phyloP scores from a whole-genome alignment of 2,888 invertebrate species.

The Ophioninae sp. region DNA sequence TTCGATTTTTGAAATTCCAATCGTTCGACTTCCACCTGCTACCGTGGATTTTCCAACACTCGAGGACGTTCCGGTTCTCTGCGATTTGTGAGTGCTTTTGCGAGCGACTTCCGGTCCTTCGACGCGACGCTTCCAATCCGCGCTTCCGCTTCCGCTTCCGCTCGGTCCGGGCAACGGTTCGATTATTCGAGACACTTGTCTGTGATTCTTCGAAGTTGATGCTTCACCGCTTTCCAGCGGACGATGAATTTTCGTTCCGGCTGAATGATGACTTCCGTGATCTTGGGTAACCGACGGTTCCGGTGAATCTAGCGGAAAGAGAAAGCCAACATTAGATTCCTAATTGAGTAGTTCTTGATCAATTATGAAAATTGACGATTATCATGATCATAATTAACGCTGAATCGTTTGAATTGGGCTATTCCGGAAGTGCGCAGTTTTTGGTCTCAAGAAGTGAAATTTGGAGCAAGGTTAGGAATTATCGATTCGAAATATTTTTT shows the following conservation, averaged over 20 bases:
- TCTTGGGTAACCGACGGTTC: slow-evolving; percentile 67
- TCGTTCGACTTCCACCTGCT: slow-evolving; percentile 55
- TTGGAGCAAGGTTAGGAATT: background rate
- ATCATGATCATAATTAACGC: background rate
- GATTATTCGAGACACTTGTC: slow-evolving; percentile 72
- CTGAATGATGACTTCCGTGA: slow-evolving; percentile 50
- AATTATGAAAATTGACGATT: background rate
- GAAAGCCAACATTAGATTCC: background rate
- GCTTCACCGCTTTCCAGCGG: slow-evolving; percentile 56
- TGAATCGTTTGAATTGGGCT: background rate
- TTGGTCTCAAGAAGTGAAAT: background rate
- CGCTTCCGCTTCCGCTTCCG: slow-evolving; percentile 41
- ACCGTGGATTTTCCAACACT: slow-evolving; percentile 61
- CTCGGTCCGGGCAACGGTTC: slow-evolving; percentile 78
- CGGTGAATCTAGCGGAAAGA: slow-evolving; percentile 63
- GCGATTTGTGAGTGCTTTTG: slow-evolving; percentile 51
- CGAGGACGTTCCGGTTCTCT: slow-evolving; percentile 45
- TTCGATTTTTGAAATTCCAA: slow-evolving; percentile 57
- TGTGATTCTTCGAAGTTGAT: slow-evolving; percentile 62
- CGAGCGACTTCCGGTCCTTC: slow-evolving; percentile 65
- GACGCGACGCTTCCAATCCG: slow-evolving; percentile 73
- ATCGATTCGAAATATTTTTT: background rate
- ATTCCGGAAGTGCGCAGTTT: background rate
- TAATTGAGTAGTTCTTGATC: background rate
- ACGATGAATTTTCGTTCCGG: slow-evolving; percentile 59